Evolutionary conservation across 2,888 invertebrate species (phyloP), one percentile per base, ranked within the genome.

Genomic region (Serripes groenlandicus): DNA sequence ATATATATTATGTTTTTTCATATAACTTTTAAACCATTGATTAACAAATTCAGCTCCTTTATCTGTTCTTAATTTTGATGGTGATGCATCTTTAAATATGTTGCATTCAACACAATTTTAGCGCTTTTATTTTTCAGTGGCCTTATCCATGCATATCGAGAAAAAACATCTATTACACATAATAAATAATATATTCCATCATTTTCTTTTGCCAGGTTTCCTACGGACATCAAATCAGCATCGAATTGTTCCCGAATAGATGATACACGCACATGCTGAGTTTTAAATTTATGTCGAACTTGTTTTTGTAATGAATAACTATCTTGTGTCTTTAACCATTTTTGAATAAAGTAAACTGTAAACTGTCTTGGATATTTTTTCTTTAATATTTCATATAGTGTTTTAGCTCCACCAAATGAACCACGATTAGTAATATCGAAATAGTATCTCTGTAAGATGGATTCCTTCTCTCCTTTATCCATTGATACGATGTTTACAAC

Each of bases 171-270:
- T 28, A 72, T 62, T 18, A 72, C 72, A 35, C 28, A n/a, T 49
- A 77, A 32, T 62, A 77, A 64, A 72, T 71, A 72, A 23, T 52
- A 15, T 49, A 72, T 52, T 32, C 54, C 71, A 72, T 77, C 72
- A 56, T 72, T 77, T 42, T 72, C 49, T 72, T 77, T 71, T 2
- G 34, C 32, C 54, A 77, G 26, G 56, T 77, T 77, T 52, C 37
- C 32, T 21, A 77, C 77, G 15, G 49, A 62, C 28, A 64, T 49
- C 15, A 71, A 62, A 77, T 77, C 72, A 21, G 34, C 66, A 21
- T 77, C 52, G 32, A 62, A 71, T n/a, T 64, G 64, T 32, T 62
- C 54, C 23, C 62, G 42, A n/a, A 37, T 62, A 23, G 49, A 42
- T 21, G 71, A 32, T 37, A 72, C 62, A 30, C 49, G 23, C 32